Base-by-base conservation (phyloP, 1,140 invertebrate genomes). In the Lepidostoma basale region DNA sequence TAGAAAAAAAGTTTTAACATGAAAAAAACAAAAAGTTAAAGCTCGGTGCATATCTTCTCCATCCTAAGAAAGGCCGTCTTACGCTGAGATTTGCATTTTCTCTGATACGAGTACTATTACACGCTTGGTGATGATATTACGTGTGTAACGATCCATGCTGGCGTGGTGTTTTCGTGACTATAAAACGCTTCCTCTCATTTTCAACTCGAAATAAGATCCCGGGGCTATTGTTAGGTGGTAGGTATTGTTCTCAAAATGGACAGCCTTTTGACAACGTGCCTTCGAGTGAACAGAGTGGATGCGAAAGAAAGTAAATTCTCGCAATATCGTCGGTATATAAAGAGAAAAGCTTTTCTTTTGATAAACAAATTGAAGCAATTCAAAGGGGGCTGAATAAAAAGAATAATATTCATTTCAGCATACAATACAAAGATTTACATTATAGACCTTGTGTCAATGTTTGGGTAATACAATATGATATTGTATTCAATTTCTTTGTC, bases 21-120 rank as follows among this genome's bases (percentile, higher is more conserved):
- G n/a, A n/a, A n/a, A n/a, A n/a, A n/a, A n/a, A n/a, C n/a, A n/a
- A n/a, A n/a, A n/a, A n/a, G n/a, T n/a, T n/a, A n/a, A n/a, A n/a
- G n/a, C n/a, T n/a, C n/a, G n/a, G n/a, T n/a, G n/a, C n/a, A n/a
- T n/a, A n/a, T n/a, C n/a, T n/a, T n/a, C n/a, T n/a, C n/a, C n/a
- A n/a, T n/a, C n/a, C n/a, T n/a, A n/a, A n/a, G n/a, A n/a, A n/a
- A n/a, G n/a, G n/a, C n/a, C n/a, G 23, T 25, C 45, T 49, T 49
- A 22, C 22, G 8, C 45, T 25, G 14, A 23, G 47, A 71, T 71
- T 71, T 39, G 59, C 58, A 71, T 67, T 71, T 67, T 71, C 58
- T 40, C 25, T 59, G 28, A 63, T 67, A n/a, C n/a, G n/a, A n/a
- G n/a, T n/a, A n/a, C n/a, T n/a, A 63, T 71, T 71, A 71, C 64